A percentile compares a stretch with the other conserved stretches of the same genome.
These are phyloP conservation scores for Aleadryas rufinucha DNA, from an alignment of 2,113 vertebrate genomes.

Conservation along the genomic window DNA sequence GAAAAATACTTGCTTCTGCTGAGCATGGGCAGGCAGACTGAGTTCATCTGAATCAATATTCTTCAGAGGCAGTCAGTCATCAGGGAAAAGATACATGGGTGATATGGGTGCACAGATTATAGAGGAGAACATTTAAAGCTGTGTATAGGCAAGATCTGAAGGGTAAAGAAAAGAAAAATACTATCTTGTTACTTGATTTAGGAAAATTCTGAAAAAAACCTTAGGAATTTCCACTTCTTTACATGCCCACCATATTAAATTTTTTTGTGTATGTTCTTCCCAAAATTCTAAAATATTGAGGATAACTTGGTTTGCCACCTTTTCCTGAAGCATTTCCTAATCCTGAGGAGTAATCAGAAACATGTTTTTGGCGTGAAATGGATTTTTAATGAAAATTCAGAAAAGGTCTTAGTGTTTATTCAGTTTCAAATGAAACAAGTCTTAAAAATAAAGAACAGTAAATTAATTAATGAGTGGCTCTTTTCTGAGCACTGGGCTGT, in stretches of 20 bases:
- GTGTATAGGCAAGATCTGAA: background rate
- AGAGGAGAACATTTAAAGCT: background rate
- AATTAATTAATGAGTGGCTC: conserved; percentile 1
- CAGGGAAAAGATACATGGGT: background rate
- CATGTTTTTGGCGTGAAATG: background rate
- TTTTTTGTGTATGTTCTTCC: background rate
- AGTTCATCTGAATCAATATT: background rate
- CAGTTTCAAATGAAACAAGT: background rate
- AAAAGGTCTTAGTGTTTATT: background rate
- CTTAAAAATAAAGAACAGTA: background rate
- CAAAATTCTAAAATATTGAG: background rate
- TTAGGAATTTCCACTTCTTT: background rate
- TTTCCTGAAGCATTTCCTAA: background rate
- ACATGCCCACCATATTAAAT: background rate
- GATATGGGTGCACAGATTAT: background rate
- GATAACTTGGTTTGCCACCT: background rate
- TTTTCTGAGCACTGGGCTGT: background rate
- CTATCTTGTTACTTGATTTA: background rate
- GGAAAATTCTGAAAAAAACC: background rate
- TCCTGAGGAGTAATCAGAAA: background rate
- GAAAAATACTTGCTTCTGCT: background rate
- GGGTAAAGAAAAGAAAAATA: background rate
- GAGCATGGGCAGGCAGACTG: background rate
- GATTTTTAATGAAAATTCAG: background rate
- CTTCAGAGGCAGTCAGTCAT: background rate